phyloP scores from a whole-genome alignment of 1,140 invertebrate species.

The Pygmarrhopalites habei region DNA sequence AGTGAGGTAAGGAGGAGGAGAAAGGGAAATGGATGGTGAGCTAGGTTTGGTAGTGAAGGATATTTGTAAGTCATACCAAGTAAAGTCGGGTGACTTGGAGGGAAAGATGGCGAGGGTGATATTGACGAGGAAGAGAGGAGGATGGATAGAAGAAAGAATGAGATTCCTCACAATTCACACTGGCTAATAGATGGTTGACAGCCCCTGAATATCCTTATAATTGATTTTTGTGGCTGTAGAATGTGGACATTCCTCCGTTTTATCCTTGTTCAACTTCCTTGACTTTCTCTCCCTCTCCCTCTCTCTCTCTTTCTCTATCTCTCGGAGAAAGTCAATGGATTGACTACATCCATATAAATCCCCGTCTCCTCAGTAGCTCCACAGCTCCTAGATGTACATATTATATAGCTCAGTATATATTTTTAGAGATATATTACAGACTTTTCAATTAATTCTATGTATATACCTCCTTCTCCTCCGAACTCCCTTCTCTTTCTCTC shows the following conservation, averaged over 20 bases:
- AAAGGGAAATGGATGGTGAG: too few species aligned
- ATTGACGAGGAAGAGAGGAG: background rate
- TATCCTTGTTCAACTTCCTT: background rate
- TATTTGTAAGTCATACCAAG: too few species aligned
- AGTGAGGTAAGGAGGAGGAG: too few species aligned
- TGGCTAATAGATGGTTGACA: slow-evolving; percentile 10
- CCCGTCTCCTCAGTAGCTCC: too few species aligned
- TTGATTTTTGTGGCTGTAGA: slow-evolving; percentile 5
- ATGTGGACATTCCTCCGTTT: slow-evolving; percentile 1
- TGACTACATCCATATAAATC: too few species aligned
- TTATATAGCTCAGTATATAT: too few species aligned
- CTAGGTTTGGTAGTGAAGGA: too few species aligned
- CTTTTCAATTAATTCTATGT: too few species aligned
- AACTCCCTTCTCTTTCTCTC: too few species aligned
- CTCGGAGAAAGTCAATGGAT: background rate
- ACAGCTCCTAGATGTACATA: too few species aligned
- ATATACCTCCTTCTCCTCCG: too few species aligned
- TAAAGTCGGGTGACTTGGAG: background rate
- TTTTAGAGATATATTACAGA: too few species aligned
- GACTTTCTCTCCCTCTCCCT: background rate
- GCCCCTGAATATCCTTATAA: slow-evolving; percentile 6
- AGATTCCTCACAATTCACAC: background rate
- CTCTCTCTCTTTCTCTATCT: background rate
- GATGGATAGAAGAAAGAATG: slow-evolving; percentile 3
- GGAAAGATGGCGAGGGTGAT: background rate